Evolutionary conservation across 2,113 vertebrate genomes (phyloP).

Genomic region (Gulo gulo): DNA sequence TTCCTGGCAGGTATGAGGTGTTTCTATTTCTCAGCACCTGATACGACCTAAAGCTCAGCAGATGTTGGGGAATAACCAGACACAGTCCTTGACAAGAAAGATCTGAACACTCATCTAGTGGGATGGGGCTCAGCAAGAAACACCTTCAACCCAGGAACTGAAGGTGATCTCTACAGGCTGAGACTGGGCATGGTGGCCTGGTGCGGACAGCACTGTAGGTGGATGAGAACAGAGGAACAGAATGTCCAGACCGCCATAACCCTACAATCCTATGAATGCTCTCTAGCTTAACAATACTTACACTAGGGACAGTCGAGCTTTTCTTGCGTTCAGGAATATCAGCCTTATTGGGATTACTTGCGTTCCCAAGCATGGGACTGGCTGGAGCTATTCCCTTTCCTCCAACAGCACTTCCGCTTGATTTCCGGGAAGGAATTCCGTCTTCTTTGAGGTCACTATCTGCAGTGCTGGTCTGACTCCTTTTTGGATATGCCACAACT

Average conservation of each 20-base stretch:
- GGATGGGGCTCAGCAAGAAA: background rate
- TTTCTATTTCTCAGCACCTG: background rate
- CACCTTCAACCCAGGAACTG: background rate
- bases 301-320: constrained; percentile 89
- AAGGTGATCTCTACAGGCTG: background rate
- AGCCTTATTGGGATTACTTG: constrained; percentile 98
- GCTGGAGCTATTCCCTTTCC: constrained; percentile 91
- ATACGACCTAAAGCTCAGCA: background rate
- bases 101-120: background rate
- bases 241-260: fast-evolving
- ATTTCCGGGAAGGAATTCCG: constrained; percentile 89
- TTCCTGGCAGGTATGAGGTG: background rate
- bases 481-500: constrained; percentile 91
- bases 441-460: constrained; percentile 93
- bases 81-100: background rate
- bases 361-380: constrained; percentile 95
- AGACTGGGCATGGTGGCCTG: fast-evolving
- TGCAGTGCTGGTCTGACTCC: constrained; percentile 91
- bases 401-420: constrained; percentile 83
- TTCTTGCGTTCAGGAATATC: constrained; percentile 98
- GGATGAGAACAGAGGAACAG: background rate
- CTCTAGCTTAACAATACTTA: constrained; percentile 81
- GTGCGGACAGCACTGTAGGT: too few relatives aligned
- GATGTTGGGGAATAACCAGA: background rate
- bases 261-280: too few relatives aligned